Base-by-base conservation (phyloP, 2,888 invertebrate species). In the Drosophila mimetica region DNA sequence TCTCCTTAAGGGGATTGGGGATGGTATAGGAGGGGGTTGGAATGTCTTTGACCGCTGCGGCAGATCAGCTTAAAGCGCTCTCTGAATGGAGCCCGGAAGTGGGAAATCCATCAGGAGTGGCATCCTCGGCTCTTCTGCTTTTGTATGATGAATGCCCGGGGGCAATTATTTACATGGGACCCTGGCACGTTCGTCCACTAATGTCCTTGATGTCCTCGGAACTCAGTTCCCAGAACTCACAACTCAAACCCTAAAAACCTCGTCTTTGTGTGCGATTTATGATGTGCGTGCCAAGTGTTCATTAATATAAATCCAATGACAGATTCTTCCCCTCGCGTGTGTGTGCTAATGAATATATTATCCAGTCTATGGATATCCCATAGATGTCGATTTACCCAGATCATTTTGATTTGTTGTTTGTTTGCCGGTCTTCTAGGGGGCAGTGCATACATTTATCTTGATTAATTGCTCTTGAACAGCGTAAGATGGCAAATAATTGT, bases 261-360 rank as follows among this genome's bases (percentile, higher is more conserved):
- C 32, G 25, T 30, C 36, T 44, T 83, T 74, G 84, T 77, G 58
- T 63, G 76, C 74, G 87, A 86, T 82, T 82, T 82, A 86, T 84
- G 82, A 86, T 86, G 87, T 82, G 82, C 85, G 87, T 82, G 87
- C 76, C 76, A 82, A 86, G 81, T 81, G 82, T 74, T 84, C 82
- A 82, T 82, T 82, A 86, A 84, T 82, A 82, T 84, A 78, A 87
- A 78, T 85, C 75, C 83, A 79, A 85, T 87, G 88, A 87, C 64
- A 79, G 74, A 75, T 74, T 57, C 53, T 44, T 44, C 53, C 39
- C 34, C 8, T 20, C 44, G 50, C 47, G 63, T 37, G 63, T 69
- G 39, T 71, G 60, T 71, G 48, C 47, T 84, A 86, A 81, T 81
- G 81, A 81, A 81, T 81, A 83, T 71, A 86, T 86, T 81, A 83